A percentile compares a stretch with the other conserved stretches of the same genome.
Conservation (phyloP, 1,140 invertebrate species). For the Homalodisca vitripennis region DNA sequence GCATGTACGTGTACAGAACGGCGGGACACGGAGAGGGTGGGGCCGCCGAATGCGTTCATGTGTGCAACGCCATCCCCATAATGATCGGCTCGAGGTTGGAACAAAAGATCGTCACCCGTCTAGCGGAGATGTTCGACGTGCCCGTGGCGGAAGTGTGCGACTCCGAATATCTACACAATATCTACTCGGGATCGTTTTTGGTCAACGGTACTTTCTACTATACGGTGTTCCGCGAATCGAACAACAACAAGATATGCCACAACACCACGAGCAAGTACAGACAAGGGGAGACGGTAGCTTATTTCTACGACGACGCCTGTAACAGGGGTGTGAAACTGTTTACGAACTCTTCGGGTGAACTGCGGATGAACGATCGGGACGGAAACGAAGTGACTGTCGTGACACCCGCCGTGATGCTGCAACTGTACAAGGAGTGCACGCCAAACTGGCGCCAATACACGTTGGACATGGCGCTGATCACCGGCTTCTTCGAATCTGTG, state of each 20-base stretch:
- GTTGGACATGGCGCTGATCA: not conserved
- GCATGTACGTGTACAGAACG: not conserved
- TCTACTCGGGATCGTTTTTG: not conserved
- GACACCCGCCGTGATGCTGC: not conserved
- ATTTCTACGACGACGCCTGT: not conserved
- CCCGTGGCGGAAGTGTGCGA: not conserved
- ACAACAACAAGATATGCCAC: slow-evolving; percentile 1
- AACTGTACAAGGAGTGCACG: not conserved
- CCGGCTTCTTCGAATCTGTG: not conserved
- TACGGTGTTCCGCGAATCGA: not conserved
- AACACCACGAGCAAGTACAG: not conserved
- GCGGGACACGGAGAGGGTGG: no score
- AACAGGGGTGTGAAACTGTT: slow-evolving; percentile 6
- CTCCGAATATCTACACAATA: not conserved
- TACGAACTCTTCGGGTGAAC: not conserved
- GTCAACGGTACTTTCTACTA: slow-evolving; percentile 8
- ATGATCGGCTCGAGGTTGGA: not conserved
- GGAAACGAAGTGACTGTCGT: not conserved
- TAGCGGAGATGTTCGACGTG: not conserved
- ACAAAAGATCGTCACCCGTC: not conserved
- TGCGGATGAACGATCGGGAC: not conserved
- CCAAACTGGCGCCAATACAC: not conserved
- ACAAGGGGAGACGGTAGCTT: not conserved
- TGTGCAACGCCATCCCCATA: not conserved
- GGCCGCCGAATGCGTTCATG: no score